Percentiles rank a stretch among this genome's conserved stretches.
These are phyloP conservation scores for Gandaritis pyraliata DNA, from an alignment of 2,888 invertebrate species.

Conservation along the genomic window DNA sequence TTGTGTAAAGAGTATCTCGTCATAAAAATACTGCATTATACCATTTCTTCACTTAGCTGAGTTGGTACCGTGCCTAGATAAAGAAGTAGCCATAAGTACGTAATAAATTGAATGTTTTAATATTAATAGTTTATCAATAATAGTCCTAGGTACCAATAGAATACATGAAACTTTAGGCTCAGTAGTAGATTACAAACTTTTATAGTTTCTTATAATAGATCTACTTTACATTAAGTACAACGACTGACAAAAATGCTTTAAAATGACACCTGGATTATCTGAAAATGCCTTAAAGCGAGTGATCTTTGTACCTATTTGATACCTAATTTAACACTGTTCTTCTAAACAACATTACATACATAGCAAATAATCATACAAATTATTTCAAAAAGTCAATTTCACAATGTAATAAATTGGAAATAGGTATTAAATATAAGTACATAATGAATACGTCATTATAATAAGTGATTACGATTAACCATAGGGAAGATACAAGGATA, in stretches of 20 bases:
- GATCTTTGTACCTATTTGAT: slow-evolving; percentile 74
- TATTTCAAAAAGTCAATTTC: slow-evolving; percentile 43
- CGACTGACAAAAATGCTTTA: slow-evolving; percentile 68
- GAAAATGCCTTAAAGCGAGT: slow-evolving; percentile 65
- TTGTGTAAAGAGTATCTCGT: neutral
- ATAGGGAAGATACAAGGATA: slow-evolving; percentile 65
- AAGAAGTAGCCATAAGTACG: slow-evolving; percentile 73
- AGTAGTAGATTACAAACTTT: slow-evolving; percentile 59
- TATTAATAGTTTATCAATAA: slow-evolving; percentile 40
- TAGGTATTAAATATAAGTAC: slow-evolving; percentile 51
- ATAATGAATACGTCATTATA: slow-evolving; percentile 37
- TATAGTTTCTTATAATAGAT: slow-evolving; percentile 56
- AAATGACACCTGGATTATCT: slow-evolving; percentile 59
- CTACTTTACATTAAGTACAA: slow-evolving; percentile 60
- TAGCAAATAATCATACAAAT: slow-evolving; percentile 56
- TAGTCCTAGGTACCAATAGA: slow-evolving; percentile 72
- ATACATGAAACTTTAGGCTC: slow-evolving; percentile 64
- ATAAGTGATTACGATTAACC: slow-evolving; percentile 50
- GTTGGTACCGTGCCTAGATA: slow-evolving; percentile 41
- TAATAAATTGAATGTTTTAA: slow-evolving; percentile 48
- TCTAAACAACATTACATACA: slow-evolving; percentile 58
- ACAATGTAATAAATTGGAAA: slow-evolving; percentile 43
- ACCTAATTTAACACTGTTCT: slow-evolving; percentile 56
- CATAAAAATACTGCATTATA: neutral
- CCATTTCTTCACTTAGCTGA: slow-evolving; percentile 10